These are phyloP conservation scores for Drosophila eugracilis DNA, from an alignment of 1,140 invertebrate genomes.

Conservation along the genomic window DNA sequence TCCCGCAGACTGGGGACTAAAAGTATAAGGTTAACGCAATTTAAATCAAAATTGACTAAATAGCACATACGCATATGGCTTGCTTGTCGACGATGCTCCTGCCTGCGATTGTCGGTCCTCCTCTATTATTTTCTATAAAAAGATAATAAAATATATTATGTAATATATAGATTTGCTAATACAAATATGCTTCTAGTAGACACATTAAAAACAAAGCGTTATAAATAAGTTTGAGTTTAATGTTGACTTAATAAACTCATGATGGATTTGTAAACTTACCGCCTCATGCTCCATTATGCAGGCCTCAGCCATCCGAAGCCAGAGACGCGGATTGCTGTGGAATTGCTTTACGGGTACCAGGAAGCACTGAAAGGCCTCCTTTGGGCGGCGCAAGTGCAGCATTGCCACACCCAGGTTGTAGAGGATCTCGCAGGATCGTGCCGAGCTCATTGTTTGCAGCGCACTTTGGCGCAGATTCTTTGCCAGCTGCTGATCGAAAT, in stretches of 20 bases:
- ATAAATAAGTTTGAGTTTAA: too few relatives aligned
- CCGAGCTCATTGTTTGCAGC: constrained; percentile 80
- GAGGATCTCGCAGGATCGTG: constrained; percentile 92
- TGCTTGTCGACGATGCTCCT: constrained; percentile 25
- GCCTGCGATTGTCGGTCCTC: constrained; percentile 52
- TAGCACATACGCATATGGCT: constrained; percentile 55
- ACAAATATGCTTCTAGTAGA: neutral
- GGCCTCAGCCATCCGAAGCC: constrained; percentile 97
- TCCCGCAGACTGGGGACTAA: constrained; percentile 90
- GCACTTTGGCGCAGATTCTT: constrained; percentile 81
- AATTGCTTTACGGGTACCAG: constrained; percentile 94
- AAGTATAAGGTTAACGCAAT: neutral
- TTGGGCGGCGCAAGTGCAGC: constrained; percentile 91
- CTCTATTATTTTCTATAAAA: constrained; percentile 51
- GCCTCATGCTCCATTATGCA: constrained; percentile 91
- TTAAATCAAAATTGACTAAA: neutral
- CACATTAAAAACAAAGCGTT: too few relatives aligned
- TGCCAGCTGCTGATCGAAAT: constrained; percentile 90
- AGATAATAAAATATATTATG: neutral
- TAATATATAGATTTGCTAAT: neutral
- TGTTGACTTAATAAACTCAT: neutral
- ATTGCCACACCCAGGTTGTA: constrained; percentile 96
- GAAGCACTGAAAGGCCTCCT: constrained; percentile 95
- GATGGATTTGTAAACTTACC: constrained; percentile 81
- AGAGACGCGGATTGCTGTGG: constrained; percentile 94